These are phyloP conservation scores for Lomographa bimaculata DNA, from an alignment of 2,888 invertebrate species.

Conservation along the genomic window DNA sequence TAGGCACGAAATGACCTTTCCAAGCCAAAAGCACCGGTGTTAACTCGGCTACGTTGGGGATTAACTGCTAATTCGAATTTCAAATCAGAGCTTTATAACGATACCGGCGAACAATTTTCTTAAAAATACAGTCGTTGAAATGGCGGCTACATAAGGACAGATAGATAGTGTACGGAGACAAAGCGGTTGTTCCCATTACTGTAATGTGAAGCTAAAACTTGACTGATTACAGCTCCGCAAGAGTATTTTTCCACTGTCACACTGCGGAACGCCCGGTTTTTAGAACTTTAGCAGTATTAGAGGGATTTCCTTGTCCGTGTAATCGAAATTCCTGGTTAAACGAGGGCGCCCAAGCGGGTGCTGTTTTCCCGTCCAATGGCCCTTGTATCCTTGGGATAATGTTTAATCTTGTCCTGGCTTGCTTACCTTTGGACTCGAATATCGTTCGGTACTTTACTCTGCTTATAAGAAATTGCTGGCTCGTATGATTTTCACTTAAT, in stretches of 20 bases:
- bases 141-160: constrained; percentile 42
- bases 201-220: constrained; percentile 74
- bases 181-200: constrained; percentile 64
- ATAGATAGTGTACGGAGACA: constrained; percentile 54
- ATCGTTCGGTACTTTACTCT: too few relatives aligned
- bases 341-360: constrained; percentile 26
- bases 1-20: constrained; percentile 35
- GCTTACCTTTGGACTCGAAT: too few relatives aligned
- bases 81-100: constrained; percentile 19
- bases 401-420: constrained; percentile 19
- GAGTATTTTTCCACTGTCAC: constrained; percentile 65
- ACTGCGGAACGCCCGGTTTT: constrained; percentile 39
- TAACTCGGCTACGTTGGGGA: constrained; percentile 14
- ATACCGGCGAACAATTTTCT: constrained; percentile 11
- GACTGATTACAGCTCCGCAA: constrained; percentile 68
- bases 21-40: constrained; percentile 39
- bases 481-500: too few relatives aligned
- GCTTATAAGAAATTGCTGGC: too few relatives aligned
- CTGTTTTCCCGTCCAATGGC: constrained; percentile 23
- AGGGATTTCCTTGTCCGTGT: constrained; percentile 55
- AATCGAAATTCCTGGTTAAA: constrained; percentile 58
- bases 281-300: constrained; percentile 62
- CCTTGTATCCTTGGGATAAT: constrained; percentile 21
- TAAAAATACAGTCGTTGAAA: constrained; percentile 27
- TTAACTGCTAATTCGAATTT: constrained; percentile 24